Conservation (phyloP, 2,113 vertebrate species). For the Glaucidium brasilianum region DNA sequence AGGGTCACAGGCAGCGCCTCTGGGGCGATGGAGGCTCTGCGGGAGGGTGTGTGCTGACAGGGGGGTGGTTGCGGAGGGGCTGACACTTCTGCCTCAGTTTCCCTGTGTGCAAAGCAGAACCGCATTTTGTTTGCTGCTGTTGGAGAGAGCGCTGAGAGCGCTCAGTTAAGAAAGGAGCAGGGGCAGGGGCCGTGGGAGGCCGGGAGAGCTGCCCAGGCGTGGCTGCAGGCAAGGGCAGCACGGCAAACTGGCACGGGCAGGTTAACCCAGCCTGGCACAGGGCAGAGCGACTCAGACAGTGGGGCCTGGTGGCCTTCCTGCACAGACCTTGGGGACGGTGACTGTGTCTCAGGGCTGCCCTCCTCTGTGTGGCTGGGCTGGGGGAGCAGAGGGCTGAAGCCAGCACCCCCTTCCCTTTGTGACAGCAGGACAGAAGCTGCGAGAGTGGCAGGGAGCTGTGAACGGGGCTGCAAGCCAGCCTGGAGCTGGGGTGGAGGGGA, state of each 20-base stretch:
- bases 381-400: not conserved
- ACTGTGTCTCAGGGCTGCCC: not conserved
- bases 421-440: fast-evolving
- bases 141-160: not conserved
- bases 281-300: not conserved
- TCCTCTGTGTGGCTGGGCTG: fast-evolving
- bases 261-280: not conserved
- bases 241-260: not conserved
- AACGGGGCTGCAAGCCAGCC: not conserved
- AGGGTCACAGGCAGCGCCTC: fast-evolving
- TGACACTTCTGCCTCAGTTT: not conserved
- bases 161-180: not conserved
- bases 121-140: fast-evolving
- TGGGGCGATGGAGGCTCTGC: fast-evolving
- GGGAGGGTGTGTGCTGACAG: fast-evolving
- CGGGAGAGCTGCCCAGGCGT: not conserved
- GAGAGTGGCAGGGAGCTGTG: fast-evolving
- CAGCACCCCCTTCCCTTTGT: not conserved
- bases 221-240: not conserved
- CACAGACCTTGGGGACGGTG: not conserved
- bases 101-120: fast-evolving
- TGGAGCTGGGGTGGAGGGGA: not conserved
- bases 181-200: fast-evolving
- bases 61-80: fast-evolving
- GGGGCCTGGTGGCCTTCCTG: not conserved